Conservation (phyloP, 1,140 invertebrate genomes). For the Scaptomyza graminum region DNA sequence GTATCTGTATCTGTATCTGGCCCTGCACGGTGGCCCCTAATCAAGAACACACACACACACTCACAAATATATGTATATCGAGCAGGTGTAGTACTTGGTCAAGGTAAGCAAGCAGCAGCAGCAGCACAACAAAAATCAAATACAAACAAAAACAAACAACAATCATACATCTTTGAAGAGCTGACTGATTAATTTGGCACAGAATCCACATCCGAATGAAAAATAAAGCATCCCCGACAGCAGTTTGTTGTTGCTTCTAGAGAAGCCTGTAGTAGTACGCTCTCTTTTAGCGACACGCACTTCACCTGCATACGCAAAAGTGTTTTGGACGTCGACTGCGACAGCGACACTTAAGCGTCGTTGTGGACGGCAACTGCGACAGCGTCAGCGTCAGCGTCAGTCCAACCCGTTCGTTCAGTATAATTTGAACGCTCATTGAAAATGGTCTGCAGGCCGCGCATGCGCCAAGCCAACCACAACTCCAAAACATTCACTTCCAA, state of each 20-base stretch:
- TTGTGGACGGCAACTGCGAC: not conserved
- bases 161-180: conserved; percentile 2
- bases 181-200: conserved; percentile 25
- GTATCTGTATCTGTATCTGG: not conserved
- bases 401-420: conserved; percentile 58
- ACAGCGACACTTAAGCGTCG: not conserved
- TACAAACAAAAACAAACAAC: conserved; percentile 12
- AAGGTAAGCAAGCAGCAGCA: conserved; percentile 54
- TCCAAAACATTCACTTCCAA: conserved; percentile 31
- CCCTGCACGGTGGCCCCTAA: conserved; percentile 3
- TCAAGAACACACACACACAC: not conserved
- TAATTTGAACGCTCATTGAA: conserved; percentile 77
- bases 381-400: conserved; percentile 31
- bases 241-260: conserved; percentile 28
- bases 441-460: conserved; percentile 77
- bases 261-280: conserved; percentile 29
- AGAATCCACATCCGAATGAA: conserved; percentile 21
- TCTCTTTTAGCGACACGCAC: conserved; percentile 38
- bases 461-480: conserved; percentile 51
- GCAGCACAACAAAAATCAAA: no score
- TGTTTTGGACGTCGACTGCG: not conserved
- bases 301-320: conserved; percentile 7
- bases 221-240: not conserved
- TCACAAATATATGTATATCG: not conserved
- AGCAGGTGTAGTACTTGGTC: conserved; percentile 67